Conservation (phyloP, 2,113 vertebrate species). For the Xyrauchen texanus region DNA sequence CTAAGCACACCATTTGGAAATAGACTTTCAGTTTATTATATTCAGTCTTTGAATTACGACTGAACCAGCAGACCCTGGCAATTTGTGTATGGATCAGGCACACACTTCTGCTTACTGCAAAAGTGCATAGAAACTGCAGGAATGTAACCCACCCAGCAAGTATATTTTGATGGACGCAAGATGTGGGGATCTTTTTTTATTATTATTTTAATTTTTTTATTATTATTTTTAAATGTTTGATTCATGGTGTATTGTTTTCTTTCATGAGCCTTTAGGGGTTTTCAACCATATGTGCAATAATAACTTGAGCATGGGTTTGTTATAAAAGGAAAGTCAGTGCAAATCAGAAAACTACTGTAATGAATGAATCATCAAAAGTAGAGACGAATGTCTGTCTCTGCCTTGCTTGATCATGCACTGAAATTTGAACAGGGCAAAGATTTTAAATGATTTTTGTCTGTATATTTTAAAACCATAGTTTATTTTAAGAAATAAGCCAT, state of each 20-base stretch:
- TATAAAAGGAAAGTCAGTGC: constrained; percentile 9
- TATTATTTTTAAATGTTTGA: neutral
- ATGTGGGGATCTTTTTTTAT: constrained; percentile 24
- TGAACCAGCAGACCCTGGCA: constrained; percentile 42
- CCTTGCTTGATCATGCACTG: constrained; percentile 31
- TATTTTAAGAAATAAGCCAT: constrained; percentile 9
- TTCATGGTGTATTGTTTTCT: neutral
- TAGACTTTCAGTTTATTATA: constrained; percentile 37
- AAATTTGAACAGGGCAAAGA: constrained; percentile 14
- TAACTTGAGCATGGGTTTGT: constrained; percentile 17
- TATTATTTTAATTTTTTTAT: neutral
- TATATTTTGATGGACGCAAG: constrained; percentile 19
- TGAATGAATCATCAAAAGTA: constrained; percentile 8
- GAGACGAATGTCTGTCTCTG: neutral
- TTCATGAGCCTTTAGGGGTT: constrained; percentile 27
- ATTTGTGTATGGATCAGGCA: constrained; percentile 8
- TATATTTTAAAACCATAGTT: neutral
- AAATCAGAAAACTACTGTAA: constrained; percentile 18
- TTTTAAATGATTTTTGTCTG: neutral
- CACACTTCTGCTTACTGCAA: constrained; percentile 35
- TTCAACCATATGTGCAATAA: constrained; percentile 44
- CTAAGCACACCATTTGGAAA: constrained; percentile 2
- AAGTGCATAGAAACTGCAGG: constrained; percentile 31
- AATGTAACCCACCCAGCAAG: constrained; percentile 46
- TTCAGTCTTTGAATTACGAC: constrained; percentile 34